These are phyloP conservation scores for Ypsolopha sequella DNA, from an alignment of 2,888 invertebrate species.

Conservation along the genomic window DNA sequence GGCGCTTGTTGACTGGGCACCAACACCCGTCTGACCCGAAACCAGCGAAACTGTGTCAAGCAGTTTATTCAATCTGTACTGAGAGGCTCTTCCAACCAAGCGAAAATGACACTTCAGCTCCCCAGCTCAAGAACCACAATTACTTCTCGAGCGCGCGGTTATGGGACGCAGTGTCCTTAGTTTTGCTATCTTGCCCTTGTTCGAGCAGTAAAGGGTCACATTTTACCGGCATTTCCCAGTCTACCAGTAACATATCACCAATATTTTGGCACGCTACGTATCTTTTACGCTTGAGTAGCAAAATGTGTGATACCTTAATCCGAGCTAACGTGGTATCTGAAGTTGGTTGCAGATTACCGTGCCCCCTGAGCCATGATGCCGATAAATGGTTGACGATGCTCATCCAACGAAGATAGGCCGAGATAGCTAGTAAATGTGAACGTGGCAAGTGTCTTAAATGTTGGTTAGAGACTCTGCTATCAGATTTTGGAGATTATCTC, in stretches of 20 bases:
- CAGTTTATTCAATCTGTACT: conserved; percentile 67
- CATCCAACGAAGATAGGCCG: not conserved
- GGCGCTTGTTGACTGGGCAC: conserved; percentile 42
- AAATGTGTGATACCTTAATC: conserved; percentile 33
- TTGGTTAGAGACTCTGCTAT: conserved; percentile 4
- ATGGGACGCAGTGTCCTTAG: conserved; percentile 1
- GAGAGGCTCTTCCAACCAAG: conserved; percentile 15
- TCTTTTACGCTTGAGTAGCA: conserved; percentile 37
- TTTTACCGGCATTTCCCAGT: no score
- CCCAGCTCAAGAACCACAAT: conserved; percentile 25
- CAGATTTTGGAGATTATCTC: not conserved
- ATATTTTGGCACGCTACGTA: conserved; percentile 14
- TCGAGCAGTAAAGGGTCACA: not conserved
- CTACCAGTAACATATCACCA: not conserved
- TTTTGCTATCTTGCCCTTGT: conserved; percentile 6
- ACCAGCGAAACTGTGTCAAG: conserved; percentile 67
- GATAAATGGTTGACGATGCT: conserved; percentile 23
- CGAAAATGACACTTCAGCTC: conserved; percentile 29
- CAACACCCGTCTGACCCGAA: conserved; percentile 62
- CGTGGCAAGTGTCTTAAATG: not conserved
- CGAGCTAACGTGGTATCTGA: conserved; percentile 34
- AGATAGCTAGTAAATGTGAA: not conserved
- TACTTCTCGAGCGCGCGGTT: not conserved
- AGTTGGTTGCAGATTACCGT: conserved; percentile 41
- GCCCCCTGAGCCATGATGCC: conserved; percentile 30